Conservation (phyloP, 1,140 invertebrate species). For the Apis mellifera region Amel_HAv3.1 CM009932.2:246501-247000, state of each 20-base stretch:
- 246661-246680: not conserved
- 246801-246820: not conserved
- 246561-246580: not conserved
- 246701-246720: no score
- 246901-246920: not conserved
- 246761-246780: not conserved
- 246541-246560: not conserved
- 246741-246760: not conserved
- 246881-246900: not conserved
- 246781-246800: not conserved
- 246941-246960: not conserved
- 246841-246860: not conserved
- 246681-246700: no score
- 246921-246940: not conserved
- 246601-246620: not conserved
- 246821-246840: not conserved
- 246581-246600: not conserved
- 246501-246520: not conserved
- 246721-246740: not conserved
- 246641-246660: not conserved
- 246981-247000: not conserved
- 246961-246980: not conserved
- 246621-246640: not conserved
- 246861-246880: not conserved
- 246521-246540: not conserved